Base-by-base conservation (phyloP, 2,797 vertebrate species). In the Columba guinea region DNA sequence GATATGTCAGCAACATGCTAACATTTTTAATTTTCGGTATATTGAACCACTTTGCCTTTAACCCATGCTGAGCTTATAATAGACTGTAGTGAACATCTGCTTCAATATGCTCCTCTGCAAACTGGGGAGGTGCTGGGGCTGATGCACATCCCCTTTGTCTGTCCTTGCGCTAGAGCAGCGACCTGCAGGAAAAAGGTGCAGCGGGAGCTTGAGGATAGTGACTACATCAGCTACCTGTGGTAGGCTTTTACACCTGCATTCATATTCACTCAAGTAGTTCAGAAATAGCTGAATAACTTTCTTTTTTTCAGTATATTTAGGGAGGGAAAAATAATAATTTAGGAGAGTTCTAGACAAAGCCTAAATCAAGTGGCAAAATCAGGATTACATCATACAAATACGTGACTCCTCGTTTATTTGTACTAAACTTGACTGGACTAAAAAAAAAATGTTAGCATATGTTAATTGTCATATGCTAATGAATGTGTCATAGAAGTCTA, bases 391-490 rank as follows among this genome's bases (percentile, higher is more conserved):
- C 89, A 74, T 91, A 74, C 26, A 81, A 78, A 88, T 85, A 70
- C 0, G 0, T 53, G 75, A 69, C 59, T 96, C 73, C 35, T 34
- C 14, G 32, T 89, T 93, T 91, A 84, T 91, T 83, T 90, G 69
- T 75, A 49, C 84, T 85, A 67, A 92, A 83, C 68, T 80, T 93
- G 91, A 74, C 87, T 92, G 49, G 56, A 55, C 78, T 85, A 19
- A 76, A 94, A 84, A 70, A 84, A 70, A 87, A 77, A 56, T 34
- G 34, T 58, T 69, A 84, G 56, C 85, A 44, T 91, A 91, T 86
- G 84, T 48, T 93, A 85, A 94, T 91, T 90, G 58, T 83, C 69
- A 4, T 60, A 81, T 81, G 73, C 62, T 95, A 93, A 77, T 9
- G 1, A 91, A 60, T 21, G 62, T 11, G 9, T 82, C 60, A 44